Percentiles rank a stretch among this genome's conserved stretches.
phyloP scores from a whole-genome alignment of 2,888 invertebrate species.

The Carcina quercana region DNA sequence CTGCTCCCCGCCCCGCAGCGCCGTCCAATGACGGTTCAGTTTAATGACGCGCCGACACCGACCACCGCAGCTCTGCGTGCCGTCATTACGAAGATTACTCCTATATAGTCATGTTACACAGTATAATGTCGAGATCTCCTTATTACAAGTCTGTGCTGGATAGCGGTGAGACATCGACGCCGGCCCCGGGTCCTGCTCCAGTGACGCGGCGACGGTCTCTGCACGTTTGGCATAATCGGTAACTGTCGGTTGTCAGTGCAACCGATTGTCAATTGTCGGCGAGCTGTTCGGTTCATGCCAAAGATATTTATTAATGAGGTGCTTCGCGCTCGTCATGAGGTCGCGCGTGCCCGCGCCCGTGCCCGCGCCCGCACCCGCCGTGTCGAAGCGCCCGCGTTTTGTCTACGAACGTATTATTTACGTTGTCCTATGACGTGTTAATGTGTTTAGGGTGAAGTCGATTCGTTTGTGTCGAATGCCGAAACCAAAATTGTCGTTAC shows the following conservation, averaged over 20 bases:
- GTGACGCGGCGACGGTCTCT: conserved; percentile 22
- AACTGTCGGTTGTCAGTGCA: conserved; percentile 42
- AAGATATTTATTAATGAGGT: conserved; percentile 61
- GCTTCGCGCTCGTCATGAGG: conserved; percentile 31
- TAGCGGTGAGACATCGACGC: not conserved
- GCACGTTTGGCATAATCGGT: conserved; percentile 42
- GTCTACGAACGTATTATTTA: conserved; percentile 37
- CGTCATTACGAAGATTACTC: not conserved
- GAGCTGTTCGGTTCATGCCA: conserved; percentile 70
- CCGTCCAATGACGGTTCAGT: conserved; percentile 28
- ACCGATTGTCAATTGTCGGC: conserved; percentile 57
- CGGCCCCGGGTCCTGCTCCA: too few species aligned
- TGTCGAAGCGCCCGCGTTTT: conserved; percentile 28
- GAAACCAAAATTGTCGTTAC: conserved; percentile 52
- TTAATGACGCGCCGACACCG: too few species aligned
- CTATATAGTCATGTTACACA: conserved; percentile 3
- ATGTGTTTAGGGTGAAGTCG: conserved; percentile 50
- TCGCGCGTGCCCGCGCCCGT: conserved; percentile 26
- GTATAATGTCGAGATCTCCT: not conserved
- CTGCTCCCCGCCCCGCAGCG: conserved; percentile 24
- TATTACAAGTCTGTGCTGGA: not conserved
- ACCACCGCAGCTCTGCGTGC: too few species aligned
- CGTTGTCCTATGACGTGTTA: conserved; percentile 47
- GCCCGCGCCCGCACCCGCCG: conserved; percentile 22
- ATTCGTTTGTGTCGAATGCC: conserved; percentile 45